These are phyloP conservation scores for Aphelinus certus DNA, from an alignment of 1,140 invertebrate species.

Conservation along the genomic window DNA sequence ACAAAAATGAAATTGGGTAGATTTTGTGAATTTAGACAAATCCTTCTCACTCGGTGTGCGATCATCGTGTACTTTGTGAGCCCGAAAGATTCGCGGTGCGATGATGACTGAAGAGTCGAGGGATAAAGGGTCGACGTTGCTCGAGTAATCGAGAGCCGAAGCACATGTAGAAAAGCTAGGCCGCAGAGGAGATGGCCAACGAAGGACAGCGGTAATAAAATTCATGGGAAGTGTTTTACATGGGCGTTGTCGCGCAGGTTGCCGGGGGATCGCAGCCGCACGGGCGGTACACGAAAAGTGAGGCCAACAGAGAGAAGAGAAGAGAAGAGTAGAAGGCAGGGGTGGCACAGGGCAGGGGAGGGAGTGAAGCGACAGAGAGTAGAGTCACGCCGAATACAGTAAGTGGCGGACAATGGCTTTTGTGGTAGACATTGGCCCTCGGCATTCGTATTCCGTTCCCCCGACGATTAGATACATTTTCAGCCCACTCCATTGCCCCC, in stretches of 20 bases:
- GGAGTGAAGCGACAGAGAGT: conserved; percentile 42
- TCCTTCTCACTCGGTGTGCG: too few relatives aligned
- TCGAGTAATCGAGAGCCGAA: not conserved
- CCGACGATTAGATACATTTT: conserved; percentile 54
- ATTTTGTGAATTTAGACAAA: too few relatives aligned
- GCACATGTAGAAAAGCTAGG: conserved; percentile 3
- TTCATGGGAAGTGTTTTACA: conserved; percentile 64
- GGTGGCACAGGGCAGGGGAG: conserved; percentile 41
- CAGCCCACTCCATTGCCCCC: conserved; percentile 46
- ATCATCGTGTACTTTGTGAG: too few relatives aligned
- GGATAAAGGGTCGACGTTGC: too few relatives aligned
- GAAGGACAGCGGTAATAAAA: conserved; percentile 55
- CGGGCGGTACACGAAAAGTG: conserved; percentile 28
- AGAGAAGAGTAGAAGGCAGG: conserved; percentile 40
- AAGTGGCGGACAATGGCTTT: conserved; percentile 66
- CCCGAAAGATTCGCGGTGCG: too few relatives aligned
- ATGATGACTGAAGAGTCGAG: too few relatives aligned
- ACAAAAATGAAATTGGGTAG: too few relatives aligned
- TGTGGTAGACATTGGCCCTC: conserved; percentile 60
- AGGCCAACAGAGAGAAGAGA: conserved; percentile 23
- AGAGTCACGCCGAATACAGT: conserved; percentile 60
- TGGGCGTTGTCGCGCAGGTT: conserved; percentile 42
- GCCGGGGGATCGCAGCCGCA: conserved; percentile 9
- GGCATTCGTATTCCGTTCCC: conserved; percentile 56
- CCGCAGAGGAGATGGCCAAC: not conserved